phyloP scores from a whole-genome alignment of 1,140 invertebrate species.

The Ostrea edulis region DNA sequence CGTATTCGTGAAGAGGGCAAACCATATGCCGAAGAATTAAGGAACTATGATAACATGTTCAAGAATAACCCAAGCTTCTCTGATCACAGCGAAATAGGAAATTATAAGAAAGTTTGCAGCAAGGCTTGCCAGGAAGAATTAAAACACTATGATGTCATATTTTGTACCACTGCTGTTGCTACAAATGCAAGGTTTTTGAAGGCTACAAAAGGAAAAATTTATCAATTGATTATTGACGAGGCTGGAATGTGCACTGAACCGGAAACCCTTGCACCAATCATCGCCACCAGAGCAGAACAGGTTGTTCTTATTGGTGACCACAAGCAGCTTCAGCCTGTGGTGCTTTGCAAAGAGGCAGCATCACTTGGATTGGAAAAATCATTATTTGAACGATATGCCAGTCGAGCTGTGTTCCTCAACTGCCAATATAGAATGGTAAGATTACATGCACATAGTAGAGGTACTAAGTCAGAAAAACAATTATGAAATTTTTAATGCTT shows the following conservation, averaged over 20 bases:
- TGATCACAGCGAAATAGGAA: slow-evolving; percentile 46
- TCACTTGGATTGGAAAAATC: slow-evolving; percentile 69
- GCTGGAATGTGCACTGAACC: slow-evolving; percentile 73
- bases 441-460: too few relatives aligned
- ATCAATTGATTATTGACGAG: slow-evolving; percentile 71
- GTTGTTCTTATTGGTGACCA: slow-evolving; percentile 76
- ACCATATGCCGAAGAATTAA: slow-evolving; percentile 62
- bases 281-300: slow-evolving; percentile 59
- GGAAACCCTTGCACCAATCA: slow-evolving; percentile 69
- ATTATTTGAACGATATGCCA: slow-evolving; percentile 69
- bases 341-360: slow-evolving; percentile 63
- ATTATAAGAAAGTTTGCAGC: slow-evolving; percentile 51
- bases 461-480: background rate
- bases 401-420: slow-evolving; percentile 60
- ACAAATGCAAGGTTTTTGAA: slow-evolving; percentile 47
- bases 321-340: slow-evolving; percentile 71
- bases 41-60: slow-evolving; percentile 55
- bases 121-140: slow-evolving; percentile 57
- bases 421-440: slow-evolving; percentile 74
- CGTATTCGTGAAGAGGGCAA: slow-evolving; percentile 64
- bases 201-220: slow-evolving; percentile 41
- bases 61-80: slow-evolving; percentile 24
- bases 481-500: too few relatives aligned
- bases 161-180: slow-evolving; percentile 61
- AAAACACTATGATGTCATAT: slow-evolving; percentile 59